Base-by-base conservation (phyloP, 2,888 invertebrate species). In the Rhingia campestris region DNA sequence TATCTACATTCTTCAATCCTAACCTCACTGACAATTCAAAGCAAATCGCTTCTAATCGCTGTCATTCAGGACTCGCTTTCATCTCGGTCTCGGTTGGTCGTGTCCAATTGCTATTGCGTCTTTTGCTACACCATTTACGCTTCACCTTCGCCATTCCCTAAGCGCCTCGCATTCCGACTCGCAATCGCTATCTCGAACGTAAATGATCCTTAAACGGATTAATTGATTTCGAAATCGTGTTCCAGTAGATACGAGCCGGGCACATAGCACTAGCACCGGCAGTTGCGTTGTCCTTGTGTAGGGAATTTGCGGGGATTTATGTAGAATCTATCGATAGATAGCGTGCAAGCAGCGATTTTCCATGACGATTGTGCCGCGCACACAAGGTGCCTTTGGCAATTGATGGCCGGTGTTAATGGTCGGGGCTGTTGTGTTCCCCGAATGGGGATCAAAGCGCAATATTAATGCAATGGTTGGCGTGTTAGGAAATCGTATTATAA, bases 211-310 rank as follows among this genome's bases (percentile, higher is more conserved):
- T 66, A 58, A 75, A 43, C 49, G 43, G 74, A 75, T 75, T 58
- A 75, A 75, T 75, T 75, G 74, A 75, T 75, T 66, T 66, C 12
- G 58, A 66, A 75, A 75, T 58, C n/a, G 43, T 58, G 49, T 51
- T 59, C 22, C 30, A 9, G 66, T 33, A 9, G 39, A 37, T 35
- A 49, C 39, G 9, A n/a, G 7, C 22, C 22, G 22, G 22, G 22
- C 10, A 45, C 45, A 45, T 12, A 37, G 12, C 4, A 37, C 6
- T 10, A 64, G 39, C 30, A 22, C 6, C 35, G 30, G 53, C 30
- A n/a, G 47, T 63, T 47, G 37, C 22, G 32, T 30, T 35, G 9
- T 53, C 37, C 54, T 61, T 41, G 54, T 64, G 7, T 22, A 6
- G 33, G 4, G 32, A 22, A 54, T 53, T 63, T 53, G 14, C n/a